A percentile compares a stretch with the other conserved stretches of the same genome.
These are phyloP conservation scores for Spea bombifrons DNA, from an alignment of 2,113 vertebrate species.

Conservation along the genomic window DNA sequence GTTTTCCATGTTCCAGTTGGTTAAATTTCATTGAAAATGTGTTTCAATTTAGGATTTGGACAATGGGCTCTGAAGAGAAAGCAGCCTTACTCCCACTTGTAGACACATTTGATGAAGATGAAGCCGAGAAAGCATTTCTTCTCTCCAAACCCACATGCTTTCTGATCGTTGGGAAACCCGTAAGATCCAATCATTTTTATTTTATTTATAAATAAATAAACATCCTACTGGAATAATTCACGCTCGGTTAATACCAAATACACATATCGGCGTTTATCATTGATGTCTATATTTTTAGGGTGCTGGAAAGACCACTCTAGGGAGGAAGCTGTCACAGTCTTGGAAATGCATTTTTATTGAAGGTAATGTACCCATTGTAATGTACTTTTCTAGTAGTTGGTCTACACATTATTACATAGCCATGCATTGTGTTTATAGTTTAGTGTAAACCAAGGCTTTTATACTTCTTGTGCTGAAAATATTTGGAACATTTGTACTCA, in stretches of 20 bases:
- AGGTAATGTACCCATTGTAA: slow-evolving; percentile 65
- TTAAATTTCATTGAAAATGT: too few relatives aligned
- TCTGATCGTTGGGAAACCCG: slow-evolving; percentile 85
- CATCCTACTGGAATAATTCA: neutral
- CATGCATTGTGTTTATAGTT: too few relatives aligned
- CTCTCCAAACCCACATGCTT: slow-evolving; percentile 82
- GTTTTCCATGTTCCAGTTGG: too few relatives aligned
- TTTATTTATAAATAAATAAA: too few relatives aligned
- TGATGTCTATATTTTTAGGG: slow-evolving; percentile 68
- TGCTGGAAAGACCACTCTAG: slow-evolving; percentile 85
- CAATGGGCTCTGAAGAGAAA: slow-evolving; percentile 49
- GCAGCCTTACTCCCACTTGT: slow-evolving; percentile 55
- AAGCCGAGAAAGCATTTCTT: slow-evolving; percentile 74
- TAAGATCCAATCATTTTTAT: slow-evolving; percentile 60
- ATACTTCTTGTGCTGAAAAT: too few relatives aligned
- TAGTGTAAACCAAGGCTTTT: too few relatives aligned
- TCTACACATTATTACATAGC: too few relatives aligned
- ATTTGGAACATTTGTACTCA: too few relatives aligned
- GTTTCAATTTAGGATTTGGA: slow-evolving; percentile 14
- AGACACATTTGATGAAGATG: slow-evolving; percentile 82
- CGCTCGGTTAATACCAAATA: too few relatives aligned
- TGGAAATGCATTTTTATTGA: slow-evolving; percentile 85
- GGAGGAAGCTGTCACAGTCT: slow-evolving; percentile 71
- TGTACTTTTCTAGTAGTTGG: too few relatives aligned
- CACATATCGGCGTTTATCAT: neutral